phyloP scores from a whole-genome alignment of 2,888 invertebrate genomes.

The Lasioglossum morio region DNA sequence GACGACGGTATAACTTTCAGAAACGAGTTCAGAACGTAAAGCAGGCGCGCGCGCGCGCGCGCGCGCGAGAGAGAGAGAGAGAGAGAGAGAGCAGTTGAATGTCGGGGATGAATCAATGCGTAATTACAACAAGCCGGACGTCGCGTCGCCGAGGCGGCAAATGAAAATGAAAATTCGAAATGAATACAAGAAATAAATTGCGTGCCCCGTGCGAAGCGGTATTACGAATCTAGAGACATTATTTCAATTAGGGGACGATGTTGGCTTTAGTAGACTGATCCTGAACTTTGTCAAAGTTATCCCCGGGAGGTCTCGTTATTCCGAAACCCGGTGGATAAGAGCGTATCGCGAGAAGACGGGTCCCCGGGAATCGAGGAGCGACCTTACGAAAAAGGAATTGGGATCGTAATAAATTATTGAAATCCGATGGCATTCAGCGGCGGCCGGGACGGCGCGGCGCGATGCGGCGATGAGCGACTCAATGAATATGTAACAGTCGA shows the following conservation, averaged over 20 bases:
- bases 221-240: slow-evolving; percentile 65
- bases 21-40: background rate
- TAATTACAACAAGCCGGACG: slow-evolving; percentile 62
- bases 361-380: background rate
- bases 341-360: slow-evolving; percentile 20
- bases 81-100: background rate
- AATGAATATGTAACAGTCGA: slow-evolving; percentile 73
- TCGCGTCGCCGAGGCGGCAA: slow-evolving; percentile 32
- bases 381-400: slow-evolving; percentile 33
- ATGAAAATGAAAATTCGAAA: slow-evolving; percentile 71
- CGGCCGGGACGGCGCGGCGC: background rate
- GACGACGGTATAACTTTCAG: background rate
- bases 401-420: slow-evolving; percentile 74
- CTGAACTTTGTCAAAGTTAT: slow-evolving; percentile 67
- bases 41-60: no score
- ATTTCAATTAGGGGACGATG: slow-evolving; percentile 69
- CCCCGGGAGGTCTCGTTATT: slow-evolving; percentile 41
- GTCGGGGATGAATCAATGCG: slow-evolving; percentile 61
- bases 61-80: no score
- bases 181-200: slow-evolving; percentile 74
- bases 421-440: slow-evolving; percentile 59
- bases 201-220: slow-evolving; percentile 38
- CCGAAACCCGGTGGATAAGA: background rate
- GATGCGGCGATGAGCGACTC: slow-evolving; percentile 19
- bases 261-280: slow-evolving; percentile 54